Conservation (phyloP, 1,140 invertebrate species). For the Drosophila rufa region DNA sequence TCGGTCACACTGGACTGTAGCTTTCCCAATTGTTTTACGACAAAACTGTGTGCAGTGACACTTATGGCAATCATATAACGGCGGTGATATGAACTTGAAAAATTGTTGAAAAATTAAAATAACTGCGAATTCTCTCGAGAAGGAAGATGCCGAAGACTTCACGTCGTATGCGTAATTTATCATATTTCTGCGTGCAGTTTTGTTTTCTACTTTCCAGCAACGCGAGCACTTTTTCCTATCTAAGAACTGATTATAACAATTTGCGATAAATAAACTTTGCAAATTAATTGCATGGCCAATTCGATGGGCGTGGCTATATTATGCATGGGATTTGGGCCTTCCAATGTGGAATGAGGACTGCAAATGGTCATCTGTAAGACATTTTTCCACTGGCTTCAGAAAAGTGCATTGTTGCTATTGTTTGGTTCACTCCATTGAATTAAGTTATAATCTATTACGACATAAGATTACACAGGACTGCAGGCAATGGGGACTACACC, state of each 20-base stretch:
- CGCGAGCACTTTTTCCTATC: slow-evolving; percentile 37
- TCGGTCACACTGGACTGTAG: no score
- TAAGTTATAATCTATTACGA: no score
- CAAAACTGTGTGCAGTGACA: slow-evolving; percentile 3
- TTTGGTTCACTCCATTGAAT: no score
- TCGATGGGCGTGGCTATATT: slow-evolving; percentile 10
- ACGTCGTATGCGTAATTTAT: slow-evolving; percentile 70
- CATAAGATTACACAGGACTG: no score
- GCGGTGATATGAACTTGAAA: slow-evolving; percentile 19
- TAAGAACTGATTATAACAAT: slow-evolving; percentile 77
- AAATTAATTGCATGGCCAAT: slow-evolving; percentile 63
- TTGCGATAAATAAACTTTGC: slow-evolving; percentile 71
- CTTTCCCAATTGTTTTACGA: background rate
- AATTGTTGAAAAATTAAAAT: slow-evolving; percentile 68
- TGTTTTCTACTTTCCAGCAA: slow-evolving; percentile 56
- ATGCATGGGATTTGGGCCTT: background rate
- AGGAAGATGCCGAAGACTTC: background rate
- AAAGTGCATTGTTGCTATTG: slow-evolving; percentile 39
- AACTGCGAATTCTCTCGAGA: slow-evolving; percentile 43
- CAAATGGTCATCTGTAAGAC: slow-evolving; percentile 34
- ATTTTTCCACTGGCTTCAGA: slow-evolving; percentile 42
- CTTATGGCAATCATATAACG: slow-evolving; percentile 41
- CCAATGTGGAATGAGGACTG: background rate
- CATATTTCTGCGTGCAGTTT: slow-evolving; percentile 65
- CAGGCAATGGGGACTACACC: no score